Evolutionary conservation across 2,888 invertebrate genomes (phyloP).

Genomic region (Neoascia interrupta): DNA sequence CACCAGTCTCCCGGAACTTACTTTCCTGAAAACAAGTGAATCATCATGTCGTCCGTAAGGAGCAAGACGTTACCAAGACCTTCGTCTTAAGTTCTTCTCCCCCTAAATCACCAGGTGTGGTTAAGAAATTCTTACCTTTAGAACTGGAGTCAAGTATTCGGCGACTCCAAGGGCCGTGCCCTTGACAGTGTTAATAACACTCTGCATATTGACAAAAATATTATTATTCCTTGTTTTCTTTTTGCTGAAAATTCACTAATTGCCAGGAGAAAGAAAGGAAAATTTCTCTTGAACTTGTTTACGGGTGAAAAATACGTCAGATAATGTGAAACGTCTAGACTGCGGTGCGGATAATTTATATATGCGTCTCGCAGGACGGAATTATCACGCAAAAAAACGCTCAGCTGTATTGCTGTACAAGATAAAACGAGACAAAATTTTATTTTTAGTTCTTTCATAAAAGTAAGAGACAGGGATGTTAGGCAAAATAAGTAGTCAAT

Average conservation of each 20-base stretch:
- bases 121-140: conserved; percentile 86
- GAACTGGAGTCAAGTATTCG: conserved; percentile 96
- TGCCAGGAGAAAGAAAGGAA: conserved; percentile 16
- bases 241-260: conserved; percentile 16
- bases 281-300: conserved; percentile 54
- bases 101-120: background rate
- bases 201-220: conserved; percentile 88
- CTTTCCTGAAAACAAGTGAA: conserved; percentile 86
- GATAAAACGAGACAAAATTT: conserved; percentile 33
- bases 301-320: conserved; percentile 54
- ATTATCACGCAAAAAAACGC: conserved; percentile 26
- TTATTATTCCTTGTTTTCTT: conserved; percentile 5
- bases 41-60: conserved; percentile 21
- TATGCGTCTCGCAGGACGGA: conserved; percentile 13
- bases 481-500: background rate
- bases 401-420: conserved; percentile 46
- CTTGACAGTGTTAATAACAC: conserved; percentile 96
- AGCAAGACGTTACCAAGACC: background rate
- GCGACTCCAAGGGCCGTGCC: conserved; percentile 97
- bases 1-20: conserved; percentile 98
- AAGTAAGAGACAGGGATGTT: conserved; percentile 10
- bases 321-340: conserved; percentile 53
- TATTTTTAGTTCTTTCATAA: background rate
- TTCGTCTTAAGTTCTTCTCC: conserved; percentile 9
- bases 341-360: conserved; percentile 19